Conservation (phyloP, 2,113 vertebrate genomes). For the Nerophis ophidion region DNA sequence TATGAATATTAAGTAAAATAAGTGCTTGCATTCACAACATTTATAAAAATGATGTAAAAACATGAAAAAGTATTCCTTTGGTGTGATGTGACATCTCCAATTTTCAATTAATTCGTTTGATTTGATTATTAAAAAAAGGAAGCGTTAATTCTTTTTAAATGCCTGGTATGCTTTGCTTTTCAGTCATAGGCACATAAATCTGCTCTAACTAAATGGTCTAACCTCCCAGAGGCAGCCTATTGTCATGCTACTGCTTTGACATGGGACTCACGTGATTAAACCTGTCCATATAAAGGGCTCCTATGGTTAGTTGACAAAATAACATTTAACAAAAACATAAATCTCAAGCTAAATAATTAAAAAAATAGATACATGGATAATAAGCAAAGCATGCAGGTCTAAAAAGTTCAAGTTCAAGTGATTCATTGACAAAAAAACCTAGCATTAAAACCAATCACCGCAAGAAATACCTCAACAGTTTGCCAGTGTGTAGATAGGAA, state of each 20-base stretch:
- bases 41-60: background rate
- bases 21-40: background rate
- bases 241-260: slow-evolving; percentile 82
- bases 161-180: slow-evolving; percentile 75
- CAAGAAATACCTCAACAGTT: slow-evolving; percentile 99
- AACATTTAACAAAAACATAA: slow-evolving; percentile 34
- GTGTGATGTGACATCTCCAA: slow-evolving; percentile 50
- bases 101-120: background rate
- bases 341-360: slow-evolving; percentile 49
- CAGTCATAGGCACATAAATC: slow-evolving; percentile 63
- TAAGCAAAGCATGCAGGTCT: slow-evolving; percentile 99
- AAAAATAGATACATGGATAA: slow-evolving; percentile 75
- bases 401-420: slow-evolving; percentile 74
- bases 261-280: slow-evolving; percentile 77
- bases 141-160: slow-evolving; percentile 73
- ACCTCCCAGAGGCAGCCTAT: slow-evolving; percentile 78
- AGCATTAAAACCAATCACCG: slow-evolving; percentile 99
- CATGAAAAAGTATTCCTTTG: slow-evolving; percentile 34
- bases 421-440: slow-evolving; percentile 80
- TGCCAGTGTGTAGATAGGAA: slow-evolving; percentile 99
- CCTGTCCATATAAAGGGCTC: slow-evolving; percentile 68
- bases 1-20: too few relatives aligned
- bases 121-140: slow-evolving; percentile 45
- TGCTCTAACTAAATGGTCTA: slow-evolving; percentile 65
- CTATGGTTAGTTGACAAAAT: slow-evolving; percentile 83